Conservation (phyloP, 2,888 invertebrate species). For the Cryptus viduatorius region DNA sequence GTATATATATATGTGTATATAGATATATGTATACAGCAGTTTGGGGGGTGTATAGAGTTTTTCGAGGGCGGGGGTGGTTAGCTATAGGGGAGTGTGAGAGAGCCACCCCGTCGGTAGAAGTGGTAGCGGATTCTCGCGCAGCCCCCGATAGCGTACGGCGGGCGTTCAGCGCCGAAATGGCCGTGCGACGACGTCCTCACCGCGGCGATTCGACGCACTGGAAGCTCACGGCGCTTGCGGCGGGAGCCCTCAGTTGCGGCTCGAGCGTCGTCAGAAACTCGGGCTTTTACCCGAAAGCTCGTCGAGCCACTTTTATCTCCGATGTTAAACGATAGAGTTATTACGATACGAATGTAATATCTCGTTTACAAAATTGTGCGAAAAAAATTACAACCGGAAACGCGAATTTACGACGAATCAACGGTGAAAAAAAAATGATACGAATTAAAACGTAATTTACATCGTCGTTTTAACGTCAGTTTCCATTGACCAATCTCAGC, state of each 20-base stretch:
- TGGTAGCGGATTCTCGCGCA: constrained; percentile 67
- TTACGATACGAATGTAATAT: neutral
- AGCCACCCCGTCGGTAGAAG: constrained; percentile 47
- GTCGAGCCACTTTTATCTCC: constrained; percentile 45
- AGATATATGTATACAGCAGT: constrained; percentile 17
- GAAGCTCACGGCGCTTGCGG: constrained; percentile 83
- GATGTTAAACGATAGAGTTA: constrained; percentile 2
- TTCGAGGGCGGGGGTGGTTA: constrained; percentile 32
- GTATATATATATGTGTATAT: constrained; percentile 19
- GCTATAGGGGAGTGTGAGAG: constrained; percentile 17
- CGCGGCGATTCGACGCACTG: constrained; percentile 84
- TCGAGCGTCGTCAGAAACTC: constrained; percentile 79
- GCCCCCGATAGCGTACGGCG: constrained; percentile 62
- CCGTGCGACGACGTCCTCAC: constrained; percentile 72
- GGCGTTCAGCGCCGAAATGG: constrained; percentile 69
- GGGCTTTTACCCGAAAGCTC: constrained; percentile 74
- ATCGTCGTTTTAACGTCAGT: neutral
- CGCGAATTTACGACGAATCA: neutral
- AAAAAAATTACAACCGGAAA: neutral
- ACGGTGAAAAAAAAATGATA: neutral
- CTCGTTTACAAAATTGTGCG: neutral
- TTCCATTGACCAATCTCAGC: neutral
- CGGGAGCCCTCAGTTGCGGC: constrained; percentile 84
- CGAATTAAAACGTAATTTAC: neutral
- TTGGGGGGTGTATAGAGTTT: constrained; percentile 22